These are phyloP conservation scores for Archaeoteleia sp. DNA, from an alignment of 2,888 invertebrate species.

Conservation along the genomic window DNA sequence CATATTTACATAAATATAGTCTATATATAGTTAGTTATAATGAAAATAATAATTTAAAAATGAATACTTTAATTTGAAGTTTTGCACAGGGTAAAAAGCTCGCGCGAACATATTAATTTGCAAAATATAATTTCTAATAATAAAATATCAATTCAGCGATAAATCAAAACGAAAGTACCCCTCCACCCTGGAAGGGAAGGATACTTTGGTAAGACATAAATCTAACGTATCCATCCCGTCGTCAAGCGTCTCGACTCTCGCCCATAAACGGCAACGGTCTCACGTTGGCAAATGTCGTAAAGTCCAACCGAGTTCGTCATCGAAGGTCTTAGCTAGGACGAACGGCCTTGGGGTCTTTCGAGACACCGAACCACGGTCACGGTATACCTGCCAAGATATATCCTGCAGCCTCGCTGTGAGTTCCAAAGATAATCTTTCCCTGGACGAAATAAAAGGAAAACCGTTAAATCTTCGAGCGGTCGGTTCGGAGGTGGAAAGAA, in stretches of 20 bases:
- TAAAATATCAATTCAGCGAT: no score
- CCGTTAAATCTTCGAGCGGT: slow-evolving; percentile 58
- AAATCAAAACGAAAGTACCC: no score
- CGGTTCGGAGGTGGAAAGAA: slow-evolving; percentile 52
- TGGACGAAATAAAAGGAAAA: slow-evolving; percentile 54
- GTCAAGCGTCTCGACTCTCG: not conserved
- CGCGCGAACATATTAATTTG: no score
- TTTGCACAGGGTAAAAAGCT: no score
- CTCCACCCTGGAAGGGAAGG: no score
- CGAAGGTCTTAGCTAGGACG: slow-evolving; percentile 23
- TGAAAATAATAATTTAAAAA: no score
- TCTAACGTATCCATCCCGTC: not conserved
- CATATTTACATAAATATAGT: no score
- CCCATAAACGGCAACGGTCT: slow-evolving; percentile 3
- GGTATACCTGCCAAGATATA: slow-evolving; percentile 27
- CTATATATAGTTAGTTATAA: no score
- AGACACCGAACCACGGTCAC: slow-evolving; percentile 17
- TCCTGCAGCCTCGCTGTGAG: slow-evolving; percentile 26
- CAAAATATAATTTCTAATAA: no score
- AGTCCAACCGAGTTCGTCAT: slow-evolving; percentile 22
- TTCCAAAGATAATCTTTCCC: slow-evolving; percentile 49
- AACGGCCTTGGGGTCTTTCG: slow-evolving; percentile 36
- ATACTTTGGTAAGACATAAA: not conserved
- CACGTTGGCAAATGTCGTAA: slow-evolving; percentile 28
- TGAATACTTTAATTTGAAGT: no score